These are phyloP conservation scores for Volucella zonaria DNA, from an alignment of 2,888 invertebrate genomes.

Conservation along the genomic window DNA sequence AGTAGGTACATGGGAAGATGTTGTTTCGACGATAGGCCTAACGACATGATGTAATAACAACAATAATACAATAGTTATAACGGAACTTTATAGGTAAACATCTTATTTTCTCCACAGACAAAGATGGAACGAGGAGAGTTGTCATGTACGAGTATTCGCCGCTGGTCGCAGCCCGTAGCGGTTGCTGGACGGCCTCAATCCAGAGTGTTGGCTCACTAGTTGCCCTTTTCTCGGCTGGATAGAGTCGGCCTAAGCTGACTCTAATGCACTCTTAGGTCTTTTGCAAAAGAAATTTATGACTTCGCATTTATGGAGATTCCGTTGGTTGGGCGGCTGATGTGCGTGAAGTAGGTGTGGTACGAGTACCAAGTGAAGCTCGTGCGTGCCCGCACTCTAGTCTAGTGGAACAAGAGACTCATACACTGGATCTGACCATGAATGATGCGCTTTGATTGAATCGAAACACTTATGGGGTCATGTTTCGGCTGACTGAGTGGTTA, in stretches of 20 bases:
- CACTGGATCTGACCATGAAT: slow-evolving; percentile 30
- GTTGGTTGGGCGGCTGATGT: slow-evolving; percentile 32
- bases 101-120: slow-evolving; percentile 30
- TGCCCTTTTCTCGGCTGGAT: neutral
- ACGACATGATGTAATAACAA: slow-evolving; percentile 43
- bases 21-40: slow-evolving; percentile 10
- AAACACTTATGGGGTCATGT: slow-evolving; percentile 50
- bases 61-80: slow-evolving; percentile 39
- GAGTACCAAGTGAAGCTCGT: slow-evolving; percentile 27
- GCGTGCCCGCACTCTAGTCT: slow-evolving; percentile 10
- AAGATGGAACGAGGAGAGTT: slow-evolving; percentile 4
- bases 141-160: slow-evolving; percentile 19
- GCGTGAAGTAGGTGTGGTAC: slow-evolving; percentile 60
- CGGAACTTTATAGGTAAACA: slow-evolving; percentile 60
- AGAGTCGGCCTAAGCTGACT: neutral
- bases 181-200: neutral
- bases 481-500: slow-evolving; percentile 43
- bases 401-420: slow-evolving; percentile 34
- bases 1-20: slow-evolving; percentile 14
- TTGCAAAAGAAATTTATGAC: slow-evolving; percentile 46
- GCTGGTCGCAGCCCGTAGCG: neutral
- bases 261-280: slow-evolving; percentile 14
- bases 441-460: slow-evolving; percentile 55
- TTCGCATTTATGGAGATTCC: slow-evolving; percentile 40
- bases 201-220: neutral